A percentile compares a stretch with the other conserved stretches of the same genome.
These are phyloP conservation scores for Drosophila busckii DNA, from an alignment of 1,140 invertebrate genomes.

Conservation along the genomic window DNA sequence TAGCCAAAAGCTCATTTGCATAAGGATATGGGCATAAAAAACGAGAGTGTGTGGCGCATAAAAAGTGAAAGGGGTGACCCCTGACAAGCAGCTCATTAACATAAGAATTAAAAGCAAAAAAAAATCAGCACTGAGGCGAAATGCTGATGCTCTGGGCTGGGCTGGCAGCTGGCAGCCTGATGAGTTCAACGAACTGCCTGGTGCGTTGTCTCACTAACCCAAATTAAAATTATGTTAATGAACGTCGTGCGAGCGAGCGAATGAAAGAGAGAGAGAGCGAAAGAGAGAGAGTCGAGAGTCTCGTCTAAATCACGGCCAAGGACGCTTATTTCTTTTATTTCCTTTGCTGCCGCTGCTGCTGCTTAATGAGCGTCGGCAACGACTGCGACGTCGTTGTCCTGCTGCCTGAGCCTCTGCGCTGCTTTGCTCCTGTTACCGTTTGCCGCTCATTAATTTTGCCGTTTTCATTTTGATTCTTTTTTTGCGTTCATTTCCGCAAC, in stretches of 20 bases:
- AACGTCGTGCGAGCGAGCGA: slow-evolving; percentile 34
- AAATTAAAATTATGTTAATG: slow-evolving; percentile 79
- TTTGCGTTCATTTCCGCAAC: slow-evolving; percentile 57
- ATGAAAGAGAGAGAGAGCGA: slow-evolving; percentile 1
- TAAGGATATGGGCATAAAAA: slow-evolving; percentile 47
- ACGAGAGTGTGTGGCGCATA: slow-evolving; percentile 22
- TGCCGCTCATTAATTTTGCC: slow-evolving; percentile 67
- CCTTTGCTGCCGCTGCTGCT: slow-evolving; percentile 64
- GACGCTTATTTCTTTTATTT: slow-evolving; percentile 41
- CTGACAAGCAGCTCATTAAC: slow-evolving; percentile 54
- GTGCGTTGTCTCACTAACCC: slow-evolving; percentile 75
- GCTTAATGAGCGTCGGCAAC: slow-evolving; percentile 55
- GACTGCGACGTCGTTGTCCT: slow-evolving; percentile 16
- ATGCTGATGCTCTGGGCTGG: slow-evolving; percentile 53
- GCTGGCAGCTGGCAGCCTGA: slow-evolving; percentile 44
- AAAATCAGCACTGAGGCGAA: slow-evolving; percentile 13
- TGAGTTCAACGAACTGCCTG: slow-evolving; percentile 67
- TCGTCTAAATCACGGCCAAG: slow-evolving; percentile 73
- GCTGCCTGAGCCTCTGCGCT: too few relatives aligned
- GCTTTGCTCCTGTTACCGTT: slow-evolving; percentile 50
- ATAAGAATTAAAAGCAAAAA: slow-evolving; percentile 50
- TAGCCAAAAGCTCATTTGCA: slow-evolving; percentile 66
- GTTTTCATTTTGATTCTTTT: slow-evolving; percentile 49
- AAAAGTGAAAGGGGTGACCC: slow-evolving; percentile 60
- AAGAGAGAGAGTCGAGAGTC: slow-evolving; percentile 23